These are phyloP conservation scores for Pachyramphus minor DNA, from an alignment of 2,113 vertebrate species.

Conservation along the genomic window DNA sequence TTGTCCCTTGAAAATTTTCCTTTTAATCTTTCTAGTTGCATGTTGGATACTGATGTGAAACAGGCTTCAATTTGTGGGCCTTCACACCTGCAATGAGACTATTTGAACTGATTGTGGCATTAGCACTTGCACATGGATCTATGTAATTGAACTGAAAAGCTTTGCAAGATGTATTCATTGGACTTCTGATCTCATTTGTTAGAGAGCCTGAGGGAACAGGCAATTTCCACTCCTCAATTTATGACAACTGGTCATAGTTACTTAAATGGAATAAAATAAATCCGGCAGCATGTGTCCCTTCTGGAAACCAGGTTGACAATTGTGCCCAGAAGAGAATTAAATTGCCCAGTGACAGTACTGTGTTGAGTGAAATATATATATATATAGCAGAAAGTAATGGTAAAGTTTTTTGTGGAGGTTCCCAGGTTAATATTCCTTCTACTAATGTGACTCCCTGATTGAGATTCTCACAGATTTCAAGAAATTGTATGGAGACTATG, in stretches of 20 bases:
- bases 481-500: not conserved
- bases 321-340: constrained; percentile 33
- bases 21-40: constrained; percentile 36
- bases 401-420: not conserved
- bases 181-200: constrained; percentile 59
- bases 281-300: not conserved
- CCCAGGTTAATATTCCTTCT: constrained; percentile 1
- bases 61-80: constrained; percentile 25
- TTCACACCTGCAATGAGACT: constrained; percentile 13
- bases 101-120: not conserved
- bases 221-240: constrained; percentile 44
- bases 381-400: not conserved
- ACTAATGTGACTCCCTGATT: not conserved
- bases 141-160: constrained; percentile 51
- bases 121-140: not conserved
- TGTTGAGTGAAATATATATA: not conserved
- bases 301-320: constrained; percentile 25
- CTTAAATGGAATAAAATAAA: constrained; percentile 40
- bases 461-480: not conserved
- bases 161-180: not conserved
- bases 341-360: not conserved
- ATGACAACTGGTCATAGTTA: constrained; percentile 55
- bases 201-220: constrained; percentile 22
- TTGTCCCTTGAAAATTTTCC: constrained; percentile 36
- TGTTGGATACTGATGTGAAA: not conserved